Conservation (phyloP, 2,797 vertebrate species). For the Eulemur albifrons region DNA sequence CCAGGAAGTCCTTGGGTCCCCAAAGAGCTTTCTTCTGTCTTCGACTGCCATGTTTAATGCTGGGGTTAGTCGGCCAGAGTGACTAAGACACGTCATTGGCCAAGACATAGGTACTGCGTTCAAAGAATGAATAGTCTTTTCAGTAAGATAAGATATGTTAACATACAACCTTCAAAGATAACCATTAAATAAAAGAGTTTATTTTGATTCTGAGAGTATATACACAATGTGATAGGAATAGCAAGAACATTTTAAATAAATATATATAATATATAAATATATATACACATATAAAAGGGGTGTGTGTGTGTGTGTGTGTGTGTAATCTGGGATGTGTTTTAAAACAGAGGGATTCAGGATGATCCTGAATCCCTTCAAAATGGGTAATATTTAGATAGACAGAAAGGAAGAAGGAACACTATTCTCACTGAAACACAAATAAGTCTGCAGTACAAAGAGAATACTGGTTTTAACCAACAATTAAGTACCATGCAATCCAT, state of each 20-base stretch:
- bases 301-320: background rate
- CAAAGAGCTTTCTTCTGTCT: background rate
- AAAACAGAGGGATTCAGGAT: background rate
- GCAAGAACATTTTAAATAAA: background rate
- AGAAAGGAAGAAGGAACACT: background rate
- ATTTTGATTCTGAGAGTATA: background rate
- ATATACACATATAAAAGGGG: background rate
- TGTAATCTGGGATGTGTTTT: background rate
- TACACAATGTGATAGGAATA: background rate
- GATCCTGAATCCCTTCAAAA: background rate
- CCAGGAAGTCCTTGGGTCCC: background rate
- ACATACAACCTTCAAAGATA: background rate
- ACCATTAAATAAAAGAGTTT: background rate
- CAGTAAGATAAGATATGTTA: background rate
- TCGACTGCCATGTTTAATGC: background rate
- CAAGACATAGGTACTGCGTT: background rate
- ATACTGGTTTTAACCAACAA: background rate
- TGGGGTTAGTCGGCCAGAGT: background rate
- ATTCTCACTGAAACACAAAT: background rate
- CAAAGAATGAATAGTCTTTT: background rate
- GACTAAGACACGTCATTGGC: background rate
- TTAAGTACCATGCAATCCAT: background rate
- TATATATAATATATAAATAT: background rate
- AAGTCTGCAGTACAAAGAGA: background rate
- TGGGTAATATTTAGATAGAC: background rate